phyloP scores from a whole-genome alignment of 2,888 invertebrate species.

The Lasioglossum oenotherae region DNA sequence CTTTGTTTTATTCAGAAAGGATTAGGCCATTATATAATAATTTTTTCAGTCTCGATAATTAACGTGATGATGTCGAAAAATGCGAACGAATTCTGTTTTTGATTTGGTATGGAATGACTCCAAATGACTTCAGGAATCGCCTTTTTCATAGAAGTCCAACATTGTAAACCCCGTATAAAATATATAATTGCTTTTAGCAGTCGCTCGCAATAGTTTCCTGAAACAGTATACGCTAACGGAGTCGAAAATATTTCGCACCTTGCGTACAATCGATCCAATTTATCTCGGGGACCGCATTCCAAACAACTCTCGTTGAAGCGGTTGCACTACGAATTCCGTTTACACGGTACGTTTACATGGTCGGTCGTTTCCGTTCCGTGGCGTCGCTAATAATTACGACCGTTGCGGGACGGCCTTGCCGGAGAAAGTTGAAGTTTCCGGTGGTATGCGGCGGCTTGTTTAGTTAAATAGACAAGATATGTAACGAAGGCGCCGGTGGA shows the following conservation, averaged over 20 bases:
- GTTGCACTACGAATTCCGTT: conserved; percentile 32
- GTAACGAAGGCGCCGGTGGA: conserved; percentile 30
- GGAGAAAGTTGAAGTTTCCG: conserved; percentile 45
- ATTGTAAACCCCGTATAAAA: too few species aligned
- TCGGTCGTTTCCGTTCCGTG: conserved; percentile 14
- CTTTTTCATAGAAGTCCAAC: too few species aligned
- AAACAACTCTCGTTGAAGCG: conserved; percentile 24
- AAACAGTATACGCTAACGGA: background rate
- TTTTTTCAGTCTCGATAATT: too few species aligned
- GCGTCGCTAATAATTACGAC: conserved; percentile 35
- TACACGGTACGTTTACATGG: conserved; percentile 19
- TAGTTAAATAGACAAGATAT: conserved; percentile 37
- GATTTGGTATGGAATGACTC: too few species aligned
- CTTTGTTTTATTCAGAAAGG: too few species aligned
- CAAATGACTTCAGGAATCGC: too few species aligned
- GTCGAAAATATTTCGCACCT: background rate
- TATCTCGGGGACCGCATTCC: background rate
- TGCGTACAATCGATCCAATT: background rate
- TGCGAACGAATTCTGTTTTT: too few species aligned
- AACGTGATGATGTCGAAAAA: too few species aligned
- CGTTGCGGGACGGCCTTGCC: conserved; percentile 8
- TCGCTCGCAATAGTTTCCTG: background rate
- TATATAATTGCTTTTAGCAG: background rate
- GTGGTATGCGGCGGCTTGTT: conserved; percentile 35
- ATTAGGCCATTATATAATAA: too few species aligned